Conservation (phyloP, 2,888 invertebrate genomes). For the Linyphia triangularis region DNA sequence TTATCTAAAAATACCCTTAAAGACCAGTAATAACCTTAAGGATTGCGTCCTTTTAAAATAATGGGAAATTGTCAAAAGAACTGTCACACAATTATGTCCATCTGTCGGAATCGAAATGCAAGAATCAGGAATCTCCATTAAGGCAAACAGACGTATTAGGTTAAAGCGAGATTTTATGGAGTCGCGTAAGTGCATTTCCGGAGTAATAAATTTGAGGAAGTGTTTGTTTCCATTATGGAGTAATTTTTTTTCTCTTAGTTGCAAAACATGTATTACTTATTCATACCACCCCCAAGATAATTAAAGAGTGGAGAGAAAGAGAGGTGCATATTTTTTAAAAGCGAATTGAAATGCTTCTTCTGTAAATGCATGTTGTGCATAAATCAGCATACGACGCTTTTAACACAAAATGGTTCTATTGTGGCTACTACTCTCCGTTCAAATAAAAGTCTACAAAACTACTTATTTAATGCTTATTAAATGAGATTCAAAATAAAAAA, state of each 20-base stretch:
- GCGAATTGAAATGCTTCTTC: neutral
- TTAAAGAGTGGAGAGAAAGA: neutral
- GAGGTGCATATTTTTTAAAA: neutral
- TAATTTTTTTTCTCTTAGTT: neutral
- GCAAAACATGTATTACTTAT: conserved; percentile 35
- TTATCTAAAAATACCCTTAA: conserved; percentile 20
- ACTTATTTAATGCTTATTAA: too few species aligned
- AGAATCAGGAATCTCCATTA: conserved; percentile 17
- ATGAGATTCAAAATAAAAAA: too few species aligned
- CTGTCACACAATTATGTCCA: conserved; percentile 13
- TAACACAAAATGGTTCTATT: neutral
- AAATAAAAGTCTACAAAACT: too few species aligned
- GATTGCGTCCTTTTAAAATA: conserved; percentile 21
- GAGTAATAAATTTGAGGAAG: conserved; percentile 19
- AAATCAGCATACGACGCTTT: neutral
- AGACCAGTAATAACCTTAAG: neutral
- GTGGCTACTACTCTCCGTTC: neutral
- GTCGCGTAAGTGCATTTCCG: conserved; percentile 10
- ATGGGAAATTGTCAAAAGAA: neutral
- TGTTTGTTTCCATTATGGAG: conserved; percentile 26
- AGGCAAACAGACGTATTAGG: conserved; percentile 15
- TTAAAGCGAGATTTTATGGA: conserved; percentile 34
- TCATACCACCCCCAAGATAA: neutral
- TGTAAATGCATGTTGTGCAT: neutral
- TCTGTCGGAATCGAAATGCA: conserved; percentile 19